Percentiles rank a stretch among this genome's conserved stretches.
Evolutionary conservation across 2,888 invertebrate species (phyloP).

Genomic region (Gerris lacustris): DNA sequence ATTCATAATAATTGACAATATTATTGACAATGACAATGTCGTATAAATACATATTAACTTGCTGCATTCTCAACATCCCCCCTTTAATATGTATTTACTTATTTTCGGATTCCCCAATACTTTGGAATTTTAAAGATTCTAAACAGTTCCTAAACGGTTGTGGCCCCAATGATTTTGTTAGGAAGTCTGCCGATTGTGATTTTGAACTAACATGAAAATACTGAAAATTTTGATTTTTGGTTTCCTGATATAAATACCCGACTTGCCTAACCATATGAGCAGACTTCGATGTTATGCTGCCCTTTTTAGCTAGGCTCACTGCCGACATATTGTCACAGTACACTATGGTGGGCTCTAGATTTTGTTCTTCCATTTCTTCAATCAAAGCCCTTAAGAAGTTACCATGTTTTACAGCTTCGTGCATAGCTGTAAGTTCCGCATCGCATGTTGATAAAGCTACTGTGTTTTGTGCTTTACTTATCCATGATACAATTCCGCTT

Average conservation of each 20-base stretch:
- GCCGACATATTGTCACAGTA: not conserved
- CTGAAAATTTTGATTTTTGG: not conserved
- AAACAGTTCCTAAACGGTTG: too few species aligned
- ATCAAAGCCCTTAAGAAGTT: not conserved
- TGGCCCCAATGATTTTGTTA: not conserved
- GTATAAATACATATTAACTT: too few species aligned
- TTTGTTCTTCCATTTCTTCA: not conserved
- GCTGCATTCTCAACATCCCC: too few species aligned
- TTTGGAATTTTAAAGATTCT: too few species aligned
- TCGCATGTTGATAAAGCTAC: conserved; percentile 13
- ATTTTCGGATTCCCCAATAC: too few species aligned
- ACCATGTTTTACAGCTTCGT: not conserved
- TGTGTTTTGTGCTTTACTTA: conserved; percentile 14
- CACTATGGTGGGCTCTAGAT: not conserved
- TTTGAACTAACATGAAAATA: not conserved
- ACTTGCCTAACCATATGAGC: not conserved
- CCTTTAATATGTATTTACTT: too few species aligned
- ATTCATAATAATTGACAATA: too few species aligned
- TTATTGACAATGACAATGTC: too few species aligned
- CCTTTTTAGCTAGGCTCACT: not conserved
- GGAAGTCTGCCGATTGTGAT: not conserved
- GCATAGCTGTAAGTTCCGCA: conserved; percentile 3
- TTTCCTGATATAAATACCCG: not conserved
- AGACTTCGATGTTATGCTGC: not conserved
- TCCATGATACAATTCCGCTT: conserved; percentile 17